Percentiles rank a stretch among this genome's conserved stretches.
These are phyloP conservation scores for Antheraea mylitta DNA, from an alignment of 1,140 invertebrate species.

Conservation along the genomic window DNA sequence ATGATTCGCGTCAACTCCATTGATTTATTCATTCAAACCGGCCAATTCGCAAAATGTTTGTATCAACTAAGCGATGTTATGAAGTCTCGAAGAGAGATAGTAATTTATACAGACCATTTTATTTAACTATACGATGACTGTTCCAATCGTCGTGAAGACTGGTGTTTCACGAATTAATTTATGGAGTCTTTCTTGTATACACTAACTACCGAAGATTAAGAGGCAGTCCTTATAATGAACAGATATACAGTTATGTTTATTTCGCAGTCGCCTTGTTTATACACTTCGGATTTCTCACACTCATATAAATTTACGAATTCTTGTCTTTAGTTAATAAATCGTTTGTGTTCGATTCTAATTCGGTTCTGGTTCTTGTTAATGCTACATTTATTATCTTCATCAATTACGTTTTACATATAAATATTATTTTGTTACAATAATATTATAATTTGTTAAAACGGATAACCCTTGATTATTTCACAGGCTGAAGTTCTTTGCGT, in stretches of 20 bases:
- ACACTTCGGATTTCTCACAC: neutral
- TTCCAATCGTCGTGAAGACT: slow-evolving; percentile 2
- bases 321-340: slow-evolving; percentile 1
- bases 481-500: no score
- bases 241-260: neutral
- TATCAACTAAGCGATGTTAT: slow-evolving; percentile 45
- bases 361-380: neutral
- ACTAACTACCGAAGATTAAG: neutral
- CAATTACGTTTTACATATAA: slow-evolving; percentile 4
- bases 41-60: slow-evolving; percentile 46
- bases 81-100: slow-evolving; percentile 29
- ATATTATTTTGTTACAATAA: slow-evolving; percentile 4
- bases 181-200: neutral
- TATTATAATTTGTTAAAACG: neutral
- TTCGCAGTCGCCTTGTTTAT: neutral
- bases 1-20: slow-evolving; percentile 17
- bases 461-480: no score
- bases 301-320: slow-evolving; percentile 1
- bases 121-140: slow-evolving; percentile 16
- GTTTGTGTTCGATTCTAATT: neutral
- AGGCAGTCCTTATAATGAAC: neutral
- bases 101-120: slow-evolving; percentile 32
- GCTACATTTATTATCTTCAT: neutral
- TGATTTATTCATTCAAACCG: slow-evolving; percentile 40
- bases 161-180: neutral